These are phyloP conservation scores for Athalia circularis DNA, from an alignment of 2,888 invertebrate genomes.

Conservation along the genomic window DNA sequence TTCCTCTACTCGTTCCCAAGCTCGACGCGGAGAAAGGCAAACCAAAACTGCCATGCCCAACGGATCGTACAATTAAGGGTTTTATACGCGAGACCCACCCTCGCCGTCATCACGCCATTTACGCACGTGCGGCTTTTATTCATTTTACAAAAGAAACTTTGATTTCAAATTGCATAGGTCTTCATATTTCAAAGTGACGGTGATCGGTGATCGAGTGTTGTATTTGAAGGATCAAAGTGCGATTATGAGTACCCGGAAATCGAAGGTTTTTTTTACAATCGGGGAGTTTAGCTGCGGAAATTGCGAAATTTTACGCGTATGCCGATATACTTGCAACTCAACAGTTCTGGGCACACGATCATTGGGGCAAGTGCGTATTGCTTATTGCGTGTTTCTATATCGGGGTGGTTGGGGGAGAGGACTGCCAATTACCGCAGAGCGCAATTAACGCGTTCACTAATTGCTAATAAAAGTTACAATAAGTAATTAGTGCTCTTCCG, in stretches of 20 bases:
- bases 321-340: too few species aligned
- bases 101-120: background rate
- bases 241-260: too few species aligned
- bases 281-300: too few species aligned
- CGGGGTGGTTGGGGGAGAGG: conserved; percentile 52
- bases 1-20: background rate
- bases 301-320: too few species aligned
- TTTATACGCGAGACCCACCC: background rate
- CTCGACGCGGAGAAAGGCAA: background rate
- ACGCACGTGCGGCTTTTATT: background rate
- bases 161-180: background rate
- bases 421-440: conserved; percentile 62
- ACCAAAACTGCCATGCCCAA: too few species aligned
- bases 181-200: background rate
- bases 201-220: too few species aligned
- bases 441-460: conserved; percentile 66
- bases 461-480: conserved; percentile 68
- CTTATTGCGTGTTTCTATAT: too few species aligned
- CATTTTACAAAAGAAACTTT: background rate
- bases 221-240: too few species aligned
- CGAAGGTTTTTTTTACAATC: background rate
- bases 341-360: too few species aligned
- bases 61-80: background rate
- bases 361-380: too few species aligned
- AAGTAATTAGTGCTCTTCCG: conserved; percentile 67